A percentile compares a stretch with the other conserved stretches of the same genome.
Conservation (phyloP, 1,140 invertebrate genomes). For the Lucilia cuprina region DNA sequence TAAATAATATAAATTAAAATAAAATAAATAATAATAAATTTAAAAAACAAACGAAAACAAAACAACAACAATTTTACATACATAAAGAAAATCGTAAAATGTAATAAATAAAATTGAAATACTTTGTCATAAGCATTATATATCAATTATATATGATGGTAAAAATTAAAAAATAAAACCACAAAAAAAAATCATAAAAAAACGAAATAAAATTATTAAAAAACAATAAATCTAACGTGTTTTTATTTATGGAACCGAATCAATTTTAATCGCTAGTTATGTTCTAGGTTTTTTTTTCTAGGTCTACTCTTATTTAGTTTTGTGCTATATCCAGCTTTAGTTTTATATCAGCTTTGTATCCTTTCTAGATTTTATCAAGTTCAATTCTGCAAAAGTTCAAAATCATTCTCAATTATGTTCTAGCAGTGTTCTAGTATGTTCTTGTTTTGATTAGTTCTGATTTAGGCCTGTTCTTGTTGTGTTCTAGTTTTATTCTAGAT, state of each 20-base stretch:
- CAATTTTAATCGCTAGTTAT: too few species aligned
- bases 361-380: too few species aligned
- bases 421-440: too few species aligned
- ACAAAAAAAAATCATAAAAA: slow-evolving; percentile 21
- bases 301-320: too few species aligned
- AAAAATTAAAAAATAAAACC: slow-evolving; percentile 6
- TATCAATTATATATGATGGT: slow-evolving; percentile 33
- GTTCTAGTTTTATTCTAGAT: too few species aligned
- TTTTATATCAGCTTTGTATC: too few species aligned
- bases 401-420: too few species aligned
- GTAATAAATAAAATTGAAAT: slow-evolving; percentile 21
- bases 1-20: background rate
- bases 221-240: background rate
- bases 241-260: background rate
- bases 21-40: background rate
- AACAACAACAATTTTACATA: slow-evolving; percentile 8
- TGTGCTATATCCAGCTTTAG: too few species aligned
- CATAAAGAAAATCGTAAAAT: slow-evolving; percentile 1
- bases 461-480: too few species aligned
- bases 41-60: background rate
- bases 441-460: too few species aligned
- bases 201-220: slow-evolving; percentile 28
- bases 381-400: too few species aligned
- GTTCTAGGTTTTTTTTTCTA: too few species aligned
- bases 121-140: slow-evolving; percentile 23